Evolutionary conservation across 1,140 invertebrate genomes (phyloP), one percentile per base, ranked within the genome.

Genomic region (Bombus sibiricus): DNA sequence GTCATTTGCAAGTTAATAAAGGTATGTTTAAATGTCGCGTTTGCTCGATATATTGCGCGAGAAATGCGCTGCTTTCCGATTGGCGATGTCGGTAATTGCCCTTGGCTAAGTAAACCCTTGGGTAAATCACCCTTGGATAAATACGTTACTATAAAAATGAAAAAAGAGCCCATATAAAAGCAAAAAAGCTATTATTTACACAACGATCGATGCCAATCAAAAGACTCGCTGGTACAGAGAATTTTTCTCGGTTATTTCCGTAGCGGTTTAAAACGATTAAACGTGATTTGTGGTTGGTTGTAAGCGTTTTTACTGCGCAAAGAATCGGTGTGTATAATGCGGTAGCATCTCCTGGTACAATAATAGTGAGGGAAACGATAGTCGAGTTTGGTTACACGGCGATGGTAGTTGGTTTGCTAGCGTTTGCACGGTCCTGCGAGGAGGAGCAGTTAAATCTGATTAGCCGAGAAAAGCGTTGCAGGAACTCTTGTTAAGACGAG

Each of bases 401-500:
- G 8, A 22, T 15, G 18, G 57, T 39, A n/a, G 53, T 73, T 68
- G 64, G 59, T 79, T 78, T 59, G 47, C 76, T 15, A 37, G 47
- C 71, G 59, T 12, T 57, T 77, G 68, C 83, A 79, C 47, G 79
- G 68, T 83, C 83, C 89, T 90, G 57, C 43, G 76, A 77, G 89
- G 77, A 86, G 64, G 78, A 82, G 89, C 85, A 81, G 90, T 87
- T 87, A 89, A 91, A 91, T 89, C 87, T 89, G 90, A 91, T 91
- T 91, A 91, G 87, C 83, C 66, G 89, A 78, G 89, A 87, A 91
- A 91, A 91, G 89, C 87, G 85, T 69, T 77, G 82, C 85, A 86
- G 90, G 84, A 84, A 91, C 81, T 91, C 87, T 87, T 81, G 87
- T 91, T 91, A 91, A 89, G 87, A 83, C 80, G 82, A 87, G 83